Conservation (phyloP, 2,888 invertebrate genomes). For the Dorcus parallelipipedus region DNA sequence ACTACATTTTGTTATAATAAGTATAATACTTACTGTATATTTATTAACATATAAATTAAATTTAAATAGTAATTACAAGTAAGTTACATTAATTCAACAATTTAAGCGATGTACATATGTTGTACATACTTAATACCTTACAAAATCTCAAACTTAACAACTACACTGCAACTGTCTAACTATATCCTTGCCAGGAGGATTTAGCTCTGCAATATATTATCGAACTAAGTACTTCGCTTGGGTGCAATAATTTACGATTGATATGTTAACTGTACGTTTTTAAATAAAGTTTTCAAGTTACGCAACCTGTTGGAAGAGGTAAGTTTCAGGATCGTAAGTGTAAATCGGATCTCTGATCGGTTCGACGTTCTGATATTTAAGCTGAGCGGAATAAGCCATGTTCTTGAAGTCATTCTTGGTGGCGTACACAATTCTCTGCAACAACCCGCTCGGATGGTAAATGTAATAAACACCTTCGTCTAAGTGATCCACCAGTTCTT, state of each 20-base stretch:
- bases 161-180: neutral
- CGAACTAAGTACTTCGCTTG: no score
- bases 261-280: neutral
- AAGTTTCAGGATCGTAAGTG: conserved; percentile 47
- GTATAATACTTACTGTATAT: no score
- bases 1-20: no score
- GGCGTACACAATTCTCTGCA: conserved; percentile 61
- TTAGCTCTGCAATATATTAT: no score
- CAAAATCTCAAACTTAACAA: neutral
- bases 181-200: neutral
- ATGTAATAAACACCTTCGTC: conserved; percentile 61
- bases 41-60: no score
- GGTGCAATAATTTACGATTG: no score
- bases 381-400: conserved; percentile 63
- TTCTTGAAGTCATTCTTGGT: conserved; percentile 54
- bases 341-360: conserved; percentile 63
- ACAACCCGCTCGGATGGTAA: conserved; percentile 59
- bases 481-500: conserved; percentile 21
- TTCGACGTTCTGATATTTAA: conserved; percentile 62
- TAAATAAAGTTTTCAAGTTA: neutral
- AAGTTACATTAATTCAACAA: no score
- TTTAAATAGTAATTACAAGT: no score
- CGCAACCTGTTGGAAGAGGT: conserved; percentile 24
- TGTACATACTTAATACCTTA: no score
- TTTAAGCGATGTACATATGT: no score